phyloP scores from a whole-genome alignment of 2,888 invertebrate genomes.

The Drosophila neonasuta region DNA sequence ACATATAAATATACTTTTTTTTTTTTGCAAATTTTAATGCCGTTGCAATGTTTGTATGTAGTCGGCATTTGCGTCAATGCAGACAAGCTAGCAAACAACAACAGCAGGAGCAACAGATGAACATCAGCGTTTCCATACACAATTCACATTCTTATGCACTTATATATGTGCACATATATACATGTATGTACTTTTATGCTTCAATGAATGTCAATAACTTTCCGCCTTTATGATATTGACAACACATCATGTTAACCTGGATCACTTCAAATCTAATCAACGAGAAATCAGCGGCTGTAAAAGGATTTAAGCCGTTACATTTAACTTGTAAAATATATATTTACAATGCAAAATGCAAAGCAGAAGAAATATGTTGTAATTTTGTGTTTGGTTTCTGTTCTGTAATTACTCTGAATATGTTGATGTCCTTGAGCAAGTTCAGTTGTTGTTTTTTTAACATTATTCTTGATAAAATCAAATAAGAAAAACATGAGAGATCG shows the following conservation, averaged over 20 bases:
- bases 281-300: slow-evolving; percentile 3
- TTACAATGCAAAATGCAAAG: slow-evolving; percentile 4
- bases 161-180: not conserved
- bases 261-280: slow-evolving; percentile 7
- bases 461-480: slow-evolving; percentile 46
- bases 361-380: not conserved
- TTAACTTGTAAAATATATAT: slow-evolving; percentile 21
- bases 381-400: slow-evolving; percentile 23
- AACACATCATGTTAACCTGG: not conserved
- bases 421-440: slow-evolving; percentile 69
- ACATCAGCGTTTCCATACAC: slow-evolving; percentile 3
- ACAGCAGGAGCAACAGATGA: slow-evolving; percentile 15
- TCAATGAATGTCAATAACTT: not conserved
- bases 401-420: slow-evolving; percentile 11
- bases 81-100: slow-evolving; percentile 22
- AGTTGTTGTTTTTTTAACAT: slow-evolving; percentile 40
- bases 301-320: slow-evolving; percentile 1
- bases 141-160: not conserved
- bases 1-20: not conserved
- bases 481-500: slow-evolving; percentile 7
- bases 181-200: not conserved
- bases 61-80: slow-evolving; percentile 45
- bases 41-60: slow-evolving; percentile 5
- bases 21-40: slow-evolving; percentile 24
- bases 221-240: not conserved